These are phyloP conservation scores for Poecile montanus DNA, from an alignment of 2,797 vertebrate species.

Conservation along the genomic window DNA sequence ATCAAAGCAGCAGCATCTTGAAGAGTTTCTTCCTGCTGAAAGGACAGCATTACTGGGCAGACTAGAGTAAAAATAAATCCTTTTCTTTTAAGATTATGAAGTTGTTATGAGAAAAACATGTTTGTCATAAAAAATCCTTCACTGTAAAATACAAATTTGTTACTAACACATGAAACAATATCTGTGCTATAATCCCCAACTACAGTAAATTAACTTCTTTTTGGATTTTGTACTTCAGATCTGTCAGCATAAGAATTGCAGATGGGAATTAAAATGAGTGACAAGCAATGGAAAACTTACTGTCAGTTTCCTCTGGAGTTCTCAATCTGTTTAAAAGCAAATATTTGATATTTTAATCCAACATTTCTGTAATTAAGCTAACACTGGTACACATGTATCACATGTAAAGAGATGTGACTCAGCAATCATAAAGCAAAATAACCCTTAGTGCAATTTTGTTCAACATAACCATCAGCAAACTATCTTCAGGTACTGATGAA, in stretches of 20 bases:
- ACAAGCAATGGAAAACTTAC: slow-evolving; percentile 74
- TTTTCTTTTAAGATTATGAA: not conserved
- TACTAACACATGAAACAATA: not conserved
- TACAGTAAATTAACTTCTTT: not conserved
- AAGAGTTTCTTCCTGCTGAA: not conserved
- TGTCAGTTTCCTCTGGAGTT: slow-evolving; percentile 64
- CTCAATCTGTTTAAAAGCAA: slow-evolving; percentile 73
- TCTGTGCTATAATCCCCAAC: not conserved
- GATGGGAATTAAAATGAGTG: not conserved
- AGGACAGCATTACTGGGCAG: not conserved
- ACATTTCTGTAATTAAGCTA: not conserved
- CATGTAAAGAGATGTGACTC: not conserved
- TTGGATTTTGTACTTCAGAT: not conserved
- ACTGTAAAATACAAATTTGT: not conserved
- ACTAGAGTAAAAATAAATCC: not conserved
- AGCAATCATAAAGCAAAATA: not conserved
- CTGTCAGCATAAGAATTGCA: not conserved
- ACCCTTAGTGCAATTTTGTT: not conserved
- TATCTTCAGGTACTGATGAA: not conserved
- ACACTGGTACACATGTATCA: not conserved
- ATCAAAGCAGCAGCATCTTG: not conserved
- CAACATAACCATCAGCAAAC: not conserved
- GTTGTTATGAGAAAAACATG: not conserved
- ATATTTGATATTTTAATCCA: slow-evolving; percentile 20
- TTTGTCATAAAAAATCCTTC: not conserved